phyloP scores from a whole-genome alignment of 2,888 invertebrate genomes.

The Tholera decimalis region DNA sequence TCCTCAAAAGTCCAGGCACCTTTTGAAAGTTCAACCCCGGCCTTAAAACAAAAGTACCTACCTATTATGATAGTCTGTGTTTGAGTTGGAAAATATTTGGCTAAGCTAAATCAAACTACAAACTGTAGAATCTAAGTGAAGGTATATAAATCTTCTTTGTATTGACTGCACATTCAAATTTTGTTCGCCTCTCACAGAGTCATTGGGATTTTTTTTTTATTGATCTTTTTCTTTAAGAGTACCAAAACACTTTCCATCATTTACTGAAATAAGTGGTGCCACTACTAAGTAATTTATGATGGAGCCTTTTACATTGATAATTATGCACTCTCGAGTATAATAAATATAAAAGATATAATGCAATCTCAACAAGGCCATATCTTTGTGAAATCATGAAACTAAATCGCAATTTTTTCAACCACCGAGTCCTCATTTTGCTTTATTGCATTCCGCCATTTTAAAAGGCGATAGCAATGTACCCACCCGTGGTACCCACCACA shows the following conservation, averaged over 20 bases:
- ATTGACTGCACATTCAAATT: no score
- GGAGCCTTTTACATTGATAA: constrained; percentile 16
- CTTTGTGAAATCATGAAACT: constrained; percentile 22
- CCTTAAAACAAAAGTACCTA: no score
- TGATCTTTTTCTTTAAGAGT: not conserved
- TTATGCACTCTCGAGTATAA: constrained; percentile 28
- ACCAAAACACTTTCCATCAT: not conserved
- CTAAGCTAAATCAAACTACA: no score
- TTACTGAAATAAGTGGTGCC: constrained; percentile 22
- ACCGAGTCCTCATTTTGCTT: not conserved
- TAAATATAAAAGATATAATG: constrained; percentile 34
- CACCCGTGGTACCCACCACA: no score
- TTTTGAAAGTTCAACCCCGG: no score
- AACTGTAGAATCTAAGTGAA: no score
- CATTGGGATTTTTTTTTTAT: no score
- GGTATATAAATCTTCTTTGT: no score
- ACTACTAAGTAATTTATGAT: constrained; percentile 31
- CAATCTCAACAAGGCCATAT: constrained; percentile 14
- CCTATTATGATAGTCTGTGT: not conserved
- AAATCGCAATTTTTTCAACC: not conserved
- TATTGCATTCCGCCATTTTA: no score
- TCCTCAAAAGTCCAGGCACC: no score
- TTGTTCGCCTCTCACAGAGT: no score
- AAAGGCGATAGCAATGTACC: no score
- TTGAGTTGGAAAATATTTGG: not conserved